Evolutionary conservation across 1,140 invertebrate species (phyloP), one percentile per base, ranked within the genome.

Genomic region (Drosophila kurseongensis): DNA sequence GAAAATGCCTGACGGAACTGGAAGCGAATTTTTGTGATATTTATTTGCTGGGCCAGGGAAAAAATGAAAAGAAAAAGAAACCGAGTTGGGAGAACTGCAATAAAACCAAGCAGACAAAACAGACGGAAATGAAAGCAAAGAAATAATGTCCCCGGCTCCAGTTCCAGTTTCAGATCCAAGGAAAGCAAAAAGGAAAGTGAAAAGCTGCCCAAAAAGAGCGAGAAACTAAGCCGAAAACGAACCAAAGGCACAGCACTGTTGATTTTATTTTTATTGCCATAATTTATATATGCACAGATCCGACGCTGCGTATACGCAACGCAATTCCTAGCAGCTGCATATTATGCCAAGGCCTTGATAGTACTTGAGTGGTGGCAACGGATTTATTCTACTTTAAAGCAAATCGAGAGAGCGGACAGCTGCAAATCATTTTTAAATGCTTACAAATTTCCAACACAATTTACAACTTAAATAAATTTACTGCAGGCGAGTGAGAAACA

Each of bases 371-470:
- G 71, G 23, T 32, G 42, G 45, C 23, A 29, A 56, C 47, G 67
- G 60, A 71, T 58, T 55, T 62, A 62, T 63, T 40, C 41, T 14
- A 48, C 47, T 69, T 45, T 18, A 29, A 59, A 52, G 55, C 61
- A 68, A 78, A 82, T 81, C 71, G 74, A 75, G 59, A 50, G 14
- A 47, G 35, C 14, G 40, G 13, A 5, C 45, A 32, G 35, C 74
- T 77, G 83, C 83, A 88, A 88, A 88, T 88, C 84, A 88, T 88
- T 89, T 89, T 88, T 83, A 89, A 89, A 89, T 89, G 84, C 84
- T 84, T 74, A 89, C 84, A 89, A 89, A 89, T 89, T 86, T 89
- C 80, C 58, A 58, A 44, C 65, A 44, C 83, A 86, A 88, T 86
- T 86, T 86, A 79, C 52, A 50, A 77, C 62, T 76, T 73, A 78